phyloP scores from a whole-genome alignment of 2,888 invertebrate genomes.

The Aphelenchoides bicaudatus region DNA sequence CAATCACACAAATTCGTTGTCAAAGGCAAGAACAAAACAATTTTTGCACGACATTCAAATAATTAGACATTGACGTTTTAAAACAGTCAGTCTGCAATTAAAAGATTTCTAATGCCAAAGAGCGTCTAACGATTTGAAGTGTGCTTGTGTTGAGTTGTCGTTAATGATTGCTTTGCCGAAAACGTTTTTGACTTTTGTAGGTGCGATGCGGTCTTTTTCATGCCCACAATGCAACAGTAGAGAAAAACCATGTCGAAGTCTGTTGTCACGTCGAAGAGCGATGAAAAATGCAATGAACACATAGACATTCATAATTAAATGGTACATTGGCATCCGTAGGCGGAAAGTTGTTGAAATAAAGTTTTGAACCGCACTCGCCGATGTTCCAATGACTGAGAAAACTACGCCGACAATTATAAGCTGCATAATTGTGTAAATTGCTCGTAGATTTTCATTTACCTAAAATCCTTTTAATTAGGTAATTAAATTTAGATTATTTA shows the following conservation, averaged over 20 bases:
- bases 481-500: background rate
- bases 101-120: slow-evolving; percentile 5
- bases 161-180: slow-evolving; percentile 1
- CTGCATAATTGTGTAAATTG: slow-evolving; percentile 6
- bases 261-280: background rate
- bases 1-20: no score
- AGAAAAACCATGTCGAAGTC: background rate
- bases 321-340: background rate
- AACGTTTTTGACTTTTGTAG: slow-evolving; percentile 10
- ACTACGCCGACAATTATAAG: slow-evolving; percentile 6
- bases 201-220: background rate
- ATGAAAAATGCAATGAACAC: slow-evolving; percentile 2
- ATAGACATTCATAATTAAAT: slow-evolving; percentile 11
- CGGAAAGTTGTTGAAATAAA: background rate
- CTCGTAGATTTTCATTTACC: slow-evolving; percentile 3
- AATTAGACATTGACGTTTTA: no score
- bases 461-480: background rate
- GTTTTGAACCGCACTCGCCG: slow-evolving; percentile 11
- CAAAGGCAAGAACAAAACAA: no score
- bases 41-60: no score
- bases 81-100: no score
- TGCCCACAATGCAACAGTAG: background rate
- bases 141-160: background rate
- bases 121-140: background rate
- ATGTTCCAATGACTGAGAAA: background rate